Base-by-base conservation (phyloP, 2,113 vertebrate species). In the Boulengeromyrus knoepffleri region DNA sequence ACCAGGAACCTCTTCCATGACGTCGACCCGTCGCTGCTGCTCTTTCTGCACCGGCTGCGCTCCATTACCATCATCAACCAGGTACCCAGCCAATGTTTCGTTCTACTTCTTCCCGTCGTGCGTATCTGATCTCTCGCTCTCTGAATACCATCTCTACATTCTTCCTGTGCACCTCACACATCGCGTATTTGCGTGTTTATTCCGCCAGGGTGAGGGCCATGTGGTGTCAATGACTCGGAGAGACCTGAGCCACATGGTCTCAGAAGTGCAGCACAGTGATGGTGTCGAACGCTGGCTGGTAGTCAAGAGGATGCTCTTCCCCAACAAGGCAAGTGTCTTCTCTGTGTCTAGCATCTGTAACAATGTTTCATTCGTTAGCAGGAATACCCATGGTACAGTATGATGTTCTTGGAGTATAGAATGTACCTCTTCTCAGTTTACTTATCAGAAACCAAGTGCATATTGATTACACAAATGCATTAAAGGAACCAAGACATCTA, bases 1-100 rank as follows among this genome's bases (percentile, higher is more conserved):
- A 96, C 96, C 83, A 95, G 93, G 88, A 96, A 96, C 93, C 93
- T 97, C 53, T 97, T 97, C 89, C 95, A 96, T 21, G 96, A 96
- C 15, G 93, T 97, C 1, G 96, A 96, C 91, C 95, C 96, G 0
- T 97, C 96, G 6, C 92, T 97, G 85, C 95, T 97, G 66, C 95
- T 97, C 88, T 97, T 97, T 66, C 94, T 97, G 52, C 96, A 97
- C 90, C 95, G 96, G 66, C 94, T 97, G 58, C 95, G 96, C 85
- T 96, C 94, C 87, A 95, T 97, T 90, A 93, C 92, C 91, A 96
- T 97, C 91, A 94, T 94, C 93, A 96, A 95, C 36, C 93, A 95
- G 94, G 96, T 96, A 36, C 87, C 42, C 62, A 2, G 6, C 9
- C 15, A 10, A 0, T 45, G 9, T 1, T 27, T 56, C n/a, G 1